phyloP scores from a whole-genome alignment of 1,140 invertebrate species.

The Protaetia brevitarsis region DNA sequence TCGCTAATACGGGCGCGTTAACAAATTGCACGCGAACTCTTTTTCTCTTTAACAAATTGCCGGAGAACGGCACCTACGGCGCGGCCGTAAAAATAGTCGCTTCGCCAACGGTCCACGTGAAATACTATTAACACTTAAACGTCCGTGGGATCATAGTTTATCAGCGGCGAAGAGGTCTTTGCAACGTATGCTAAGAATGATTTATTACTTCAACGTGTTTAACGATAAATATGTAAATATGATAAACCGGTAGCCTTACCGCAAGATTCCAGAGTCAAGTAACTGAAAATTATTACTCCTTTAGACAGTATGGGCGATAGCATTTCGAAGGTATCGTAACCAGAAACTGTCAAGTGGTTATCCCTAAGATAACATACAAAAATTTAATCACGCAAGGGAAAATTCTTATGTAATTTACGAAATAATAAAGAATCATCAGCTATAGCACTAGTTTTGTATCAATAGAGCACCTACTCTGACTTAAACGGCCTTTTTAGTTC shows the following conservation, averaged over 20 bases:
- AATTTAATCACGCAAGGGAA: too few species aligned
- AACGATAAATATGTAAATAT: slow-evolving; percentile 13
- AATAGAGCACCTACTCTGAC: too few species aligned
- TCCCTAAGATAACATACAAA: too few species aligned
- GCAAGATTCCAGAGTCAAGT: background rate
- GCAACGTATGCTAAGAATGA: background rate
- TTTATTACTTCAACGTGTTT: background rate
- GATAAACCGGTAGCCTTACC: background rate
- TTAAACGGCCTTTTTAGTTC: too few species aligned
- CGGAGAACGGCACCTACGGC: background rate
- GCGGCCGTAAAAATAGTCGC: background rate
- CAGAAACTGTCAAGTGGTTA: too few species aligned
- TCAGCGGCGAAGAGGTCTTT: background rate
- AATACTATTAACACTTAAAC: slow-evolving; percentile 13
- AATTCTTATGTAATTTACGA: too few species aligned
- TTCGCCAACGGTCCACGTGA: background rate
- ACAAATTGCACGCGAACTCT: background rate
- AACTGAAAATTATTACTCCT: too few species aligned
- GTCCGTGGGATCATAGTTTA: slow-evolving; percentile 3
- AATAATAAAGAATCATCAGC: too few species aligned
- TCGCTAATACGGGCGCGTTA: background rate
- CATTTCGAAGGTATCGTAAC: too few species aligned
- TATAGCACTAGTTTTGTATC: too few species aligned
- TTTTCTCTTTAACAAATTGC: background rate
- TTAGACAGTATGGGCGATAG: too few species aligned